Evolutionary conservation across 2,888 invertebrate genomes (phyloP).

Genomic region (Melanophora roralis): DNA sequence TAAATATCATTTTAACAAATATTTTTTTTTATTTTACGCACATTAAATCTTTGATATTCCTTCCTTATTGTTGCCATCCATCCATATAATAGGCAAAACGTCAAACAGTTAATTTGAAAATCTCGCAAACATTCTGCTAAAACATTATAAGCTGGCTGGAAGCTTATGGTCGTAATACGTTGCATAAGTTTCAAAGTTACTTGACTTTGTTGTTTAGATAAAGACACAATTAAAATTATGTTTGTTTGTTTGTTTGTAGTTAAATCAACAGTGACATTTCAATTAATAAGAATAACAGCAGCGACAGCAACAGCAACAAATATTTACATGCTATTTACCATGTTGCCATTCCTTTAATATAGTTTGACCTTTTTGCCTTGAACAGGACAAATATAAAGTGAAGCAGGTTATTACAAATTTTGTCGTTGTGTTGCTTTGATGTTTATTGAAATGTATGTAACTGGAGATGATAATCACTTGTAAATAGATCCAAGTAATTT

Average conservation of each 20-base stretch:
- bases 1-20: too few species aligned
- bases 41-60: too few species aligned
- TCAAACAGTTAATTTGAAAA: background rate
- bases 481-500: background rate
- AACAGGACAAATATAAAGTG: background rate
- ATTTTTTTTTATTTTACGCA: too few species aligned
- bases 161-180: too few species aligned
- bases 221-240: slow-evolving; percentile 24
- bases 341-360: background rate
- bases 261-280: background rate
- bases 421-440: background rate
- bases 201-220: background rate
- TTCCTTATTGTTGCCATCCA: background rate
- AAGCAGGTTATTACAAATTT: background rate
- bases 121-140: background rate
- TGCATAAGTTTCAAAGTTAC: background rate
- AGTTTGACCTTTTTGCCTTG: background rate
- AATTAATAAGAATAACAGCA: background rate
- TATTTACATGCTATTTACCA: background rate
- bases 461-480: background rate
- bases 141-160: background rate
- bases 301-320: background rate
- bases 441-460: background rate
- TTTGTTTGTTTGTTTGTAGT: background rate
- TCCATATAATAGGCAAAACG: background rate